Base-by-base conservation (phyloP, 2,113 vertebrate genomes). In the Polypterus senegalus region DNA sequence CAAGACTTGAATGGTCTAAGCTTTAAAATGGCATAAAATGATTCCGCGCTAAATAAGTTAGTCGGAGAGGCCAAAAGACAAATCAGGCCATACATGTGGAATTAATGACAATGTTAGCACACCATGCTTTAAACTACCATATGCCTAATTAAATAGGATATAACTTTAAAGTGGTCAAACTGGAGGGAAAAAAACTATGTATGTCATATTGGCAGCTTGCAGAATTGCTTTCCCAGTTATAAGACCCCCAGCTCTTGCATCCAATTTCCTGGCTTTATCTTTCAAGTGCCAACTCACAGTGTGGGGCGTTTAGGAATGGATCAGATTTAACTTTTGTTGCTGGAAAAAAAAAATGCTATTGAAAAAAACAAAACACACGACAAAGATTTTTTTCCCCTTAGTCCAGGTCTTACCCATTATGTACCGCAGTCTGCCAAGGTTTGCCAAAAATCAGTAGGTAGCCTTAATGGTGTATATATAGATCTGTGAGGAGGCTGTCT, bases 361-460 rank as follows among this genome's bases (percentile, higher is more conserved):
- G 27, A 27, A 27, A 27, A 27, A 27, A 27, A 27, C 27, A 27
- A 27, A 27, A 27, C 27, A 27, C 27, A 27, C 27, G 27, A 27
- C 27, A 6, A n/a, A 45, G 8, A 45, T 5, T 44, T 5, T 44
- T 8, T 8, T 7, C 7, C 7, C 9, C 46, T 7, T 43, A 43
- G 5, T 45, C 5, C 56, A 58, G 56, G 78, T 80, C 78, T 48
- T 83, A 76, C 74, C 70, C 79, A 74, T 83, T 86, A 81, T 79
- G 73, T 74, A 77, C 68, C 71, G 68, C 71, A 78, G 77, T 67
- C 83, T 87, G 74, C 79, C 80, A 79, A 27, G 71, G 77, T 81
- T 81, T 84, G 83, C 84, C 82, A 86, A 72, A 83, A 73, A 81
- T 69, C 87, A 86, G 84, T 84, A 85, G 85, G 86, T 84, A 83